Conservation (phyloP, 2,888 invertebrate species). For the Lissocephala sabroskyi region DNA sequence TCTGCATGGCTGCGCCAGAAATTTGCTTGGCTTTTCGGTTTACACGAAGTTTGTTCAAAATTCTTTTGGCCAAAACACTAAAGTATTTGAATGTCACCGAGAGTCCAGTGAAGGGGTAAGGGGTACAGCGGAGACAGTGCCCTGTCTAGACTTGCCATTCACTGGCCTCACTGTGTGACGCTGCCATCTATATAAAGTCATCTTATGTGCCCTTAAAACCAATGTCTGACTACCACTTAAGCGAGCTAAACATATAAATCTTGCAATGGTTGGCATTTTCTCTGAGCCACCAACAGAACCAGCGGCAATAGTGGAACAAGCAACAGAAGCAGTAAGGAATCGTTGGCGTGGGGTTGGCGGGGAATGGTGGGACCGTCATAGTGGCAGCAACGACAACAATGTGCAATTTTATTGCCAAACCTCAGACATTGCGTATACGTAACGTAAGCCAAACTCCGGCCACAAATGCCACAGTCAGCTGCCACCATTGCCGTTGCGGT, state of each 20-base stretch:
- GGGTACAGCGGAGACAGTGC: no score
- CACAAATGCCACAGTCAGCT: constrained; percentile 42
- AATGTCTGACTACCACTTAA: constrained; percentile 62
- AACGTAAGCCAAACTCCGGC: constrained; percentile 42
- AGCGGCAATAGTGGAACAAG: background rate
- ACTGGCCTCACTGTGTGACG: constrained; percentile 12
- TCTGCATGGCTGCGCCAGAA: background rate
- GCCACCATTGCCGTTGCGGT: constrained; percentile 38
- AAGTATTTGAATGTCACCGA: constrained; percentile 53
- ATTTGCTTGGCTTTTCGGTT: constrained; percentile 16
- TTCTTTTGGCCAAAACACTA: constrained; percentile 12
- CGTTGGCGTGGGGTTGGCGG: no score
- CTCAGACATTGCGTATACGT: constrained; percentile 59
- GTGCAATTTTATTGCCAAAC: constrained; percentile 57
- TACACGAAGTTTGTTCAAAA: constrained; percentile 25
- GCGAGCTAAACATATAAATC: constrained; percentile 59
- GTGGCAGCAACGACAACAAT: constrained; percentile 36
- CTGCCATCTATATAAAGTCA: constrained; percentile 45
- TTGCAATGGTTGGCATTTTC: constrained; percentile 52
- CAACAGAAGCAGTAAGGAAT: constrained; percentile 45
- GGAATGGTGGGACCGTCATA: no score
- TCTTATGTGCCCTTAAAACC: constrained; percentile 50
- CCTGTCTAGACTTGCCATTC: constrained; percentile 43
- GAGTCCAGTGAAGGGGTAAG: no score
- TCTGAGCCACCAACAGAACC: constrained; percentile 17